Conservation (phyloP, 2,797 vertebrate species). For the Heliangelus exortis region DNA sequence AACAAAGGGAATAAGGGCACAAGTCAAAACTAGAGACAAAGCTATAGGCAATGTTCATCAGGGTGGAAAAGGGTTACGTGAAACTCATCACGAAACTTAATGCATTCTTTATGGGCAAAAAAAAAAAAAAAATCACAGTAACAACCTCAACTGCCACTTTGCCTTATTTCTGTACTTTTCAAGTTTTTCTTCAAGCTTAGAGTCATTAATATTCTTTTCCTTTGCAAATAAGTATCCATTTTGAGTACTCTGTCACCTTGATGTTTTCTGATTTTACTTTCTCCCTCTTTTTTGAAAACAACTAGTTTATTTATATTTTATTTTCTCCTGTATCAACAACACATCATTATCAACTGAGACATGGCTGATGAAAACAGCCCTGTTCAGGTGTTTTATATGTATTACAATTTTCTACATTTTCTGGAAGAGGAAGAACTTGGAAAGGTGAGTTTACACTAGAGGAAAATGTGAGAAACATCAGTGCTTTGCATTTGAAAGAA, state of each 20-base stretch:
- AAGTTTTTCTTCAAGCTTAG: not conserved
- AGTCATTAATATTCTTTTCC: not conserved
- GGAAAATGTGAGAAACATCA: not conserved
- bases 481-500: not conserved
- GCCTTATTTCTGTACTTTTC: not conserved
- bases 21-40: not conserved
- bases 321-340: not conserved
- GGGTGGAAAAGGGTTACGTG: not conserved
- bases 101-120: not conserved
- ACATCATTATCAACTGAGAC: rapidly evolving
- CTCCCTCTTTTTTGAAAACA: not conserved
- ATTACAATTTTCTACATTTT: not conserved
- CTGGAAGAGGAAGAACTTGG: not conserved
- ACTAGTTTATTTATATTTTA: not conserved
- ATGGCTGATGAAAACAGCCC: not conserved
- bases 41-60: not conserved
- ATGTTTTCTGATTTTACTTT: not conserved
- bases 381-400: not conserved
- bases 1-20: not conserved
- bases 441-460: not conserved
- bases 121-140: not conserved
- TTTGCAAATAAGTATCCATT: not conserved
- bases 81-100: not conserved
- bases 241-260: not conserved
- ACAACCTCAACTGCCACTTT: not conserved